Evolutionary conservation across 2,888 invertebrate species (phyloP).

Genomic region (Caenorhabditis zanzibari): DNA sequence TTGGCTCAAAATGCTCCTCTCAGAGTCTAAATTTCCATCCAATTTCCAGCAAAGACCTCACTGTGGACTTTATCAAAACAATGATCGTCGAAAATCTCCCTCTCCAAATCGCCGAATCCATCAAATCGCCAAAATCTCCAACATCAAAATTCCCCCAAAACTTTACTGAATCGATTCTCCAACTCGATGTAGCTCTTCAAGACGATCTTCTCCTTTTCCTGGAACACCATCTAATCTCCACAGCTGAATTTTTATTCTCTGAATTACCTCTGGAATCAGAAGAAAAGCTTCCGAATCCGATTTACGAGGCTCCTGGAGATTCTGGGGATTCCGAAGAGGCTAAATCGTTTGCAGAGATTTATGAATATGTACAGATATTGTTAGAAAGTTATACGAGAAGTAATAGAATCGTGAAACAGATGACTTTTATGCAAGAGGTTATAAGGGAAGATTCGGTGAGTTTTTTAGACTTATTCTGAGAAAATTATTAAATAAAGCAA

Average conservation of each 20-base stretch:
- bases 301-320: constrained; percentile 41
- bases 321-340: constrained; percentile 32
- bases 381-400: constrained; percentile 49
- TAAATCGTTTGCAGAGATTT: constrained; percentile 35
- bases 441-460: constrained; percentile 13
- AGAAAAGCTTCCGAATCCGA: constrained; percentile 49
- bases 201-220: constrained; percentile 45
- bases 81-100: constrained; percentile 54
- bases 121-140: constrained; percentile 21
- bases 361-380: constrained; percentile 42
- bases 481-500: no score
- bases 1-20: no score
- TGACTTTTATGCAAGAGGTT: constrained; percentile 28
- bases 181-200: constrained; percentile 58
- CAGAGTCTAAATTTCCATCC: no score
- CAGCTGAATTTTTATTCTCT: constrained; percentile 47
- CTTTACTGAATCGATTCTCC: constrained; percentile 53
- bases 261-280: constrained; percentile 52
- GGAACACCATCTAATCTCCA: constrained; percentile 36
- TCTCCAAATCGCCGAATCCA: constrained; percentile 39
- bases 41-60: constrained; percentile 53
- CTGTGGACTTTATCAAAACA: constrained; percentile 45
- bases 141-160: constrained; percentile 29
- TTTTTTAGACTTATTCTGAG: background rate
- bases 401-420: constrained; percentile 51